A percentile compares a stretch with the other conserved stretches of the same genome.
Conservation (phyloP, 1,140 invertebrate species). For the Oryctes rhinoceros region DNA sequence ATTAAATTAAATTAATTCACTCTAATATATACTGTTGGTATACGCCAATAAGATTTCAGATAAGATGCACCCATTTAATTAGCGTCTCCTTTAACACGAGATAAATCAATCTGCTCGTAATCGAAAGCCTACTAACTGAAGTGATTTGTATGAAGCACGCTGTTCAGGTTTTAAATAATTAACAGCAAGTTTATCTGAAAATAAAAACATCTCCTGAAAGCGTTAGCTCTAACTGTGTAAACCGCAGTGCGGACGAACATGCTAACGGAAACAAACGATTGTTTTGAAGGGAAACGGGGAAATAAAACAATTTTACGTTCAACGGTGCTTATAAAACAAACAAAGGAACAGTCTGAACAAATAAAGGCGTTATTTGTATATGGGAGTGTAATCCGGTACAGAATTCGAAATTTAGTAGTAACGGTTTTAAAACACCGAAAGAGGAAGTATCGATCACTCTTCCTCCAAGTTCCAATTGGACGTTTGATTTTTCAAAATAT, state of each 20-base stretch:
- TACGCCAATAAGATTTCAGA: not conserved
- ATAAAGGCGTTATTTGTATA: slow-evolving; percentile 28
- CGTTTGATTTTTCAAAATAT: not conserved
- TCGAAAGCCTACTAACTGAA: slow-evolving; percentile 4
- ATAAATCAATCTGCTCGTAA: not conserved
- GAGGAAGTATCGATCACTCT: not conserved
- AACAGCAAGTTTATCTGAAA: not conserved
- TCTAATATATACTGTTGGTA: too few species aligned
- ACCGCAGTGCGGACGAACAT: not conserved
- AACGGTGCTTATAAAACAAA: slow-evolving; percentile 5
- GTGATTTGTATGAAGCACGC: not conserved
- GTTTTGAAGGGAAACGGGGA: not conserved
- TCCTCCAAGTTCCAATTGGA: not conserved
- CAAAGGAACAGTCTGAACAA: not conserved
- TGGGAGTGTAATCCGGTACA: not conserved
- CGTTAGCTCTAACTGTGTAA: not conserved
- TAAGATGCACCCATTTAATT: not conserved
- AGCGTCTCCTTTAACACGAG: not conserved
- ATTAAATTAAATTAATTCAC: too few species aligned
- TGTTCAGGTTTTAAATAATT: not conserved
- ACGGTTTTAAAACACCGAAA: not conserved
- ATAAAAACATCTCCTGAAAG: too few species aligned
- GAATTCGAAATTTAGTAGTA: not conserved
- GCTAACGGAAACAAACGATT: not conserved
- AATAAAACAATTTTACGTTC: slow-evolving; percentile 23